These are phyloP conservation scores for Catotricha subobsoleta DNA, from an alignment of 2,888 invertebrate species.

Conservation along the genomic window DNA sequence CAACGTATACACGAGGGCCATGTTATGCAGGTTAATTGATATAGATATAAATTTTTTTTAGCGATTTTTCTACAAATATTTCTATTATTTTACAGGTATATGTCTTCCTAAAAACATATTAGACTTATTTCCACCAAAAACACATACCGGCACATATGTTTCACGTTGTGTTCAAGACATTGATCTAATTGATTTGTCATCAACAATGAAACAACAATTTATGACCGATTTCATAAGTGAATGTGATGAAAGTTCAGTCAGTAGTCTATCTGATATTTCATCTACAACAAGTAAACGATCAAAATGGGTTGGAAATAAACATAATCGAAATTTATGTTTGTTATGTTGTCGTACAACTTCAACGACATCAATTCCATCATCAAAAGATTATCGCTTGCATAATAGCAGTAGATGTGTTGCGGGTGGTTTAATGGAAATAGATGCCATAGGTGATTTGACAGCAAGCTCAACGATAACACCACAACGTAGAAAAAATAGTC, in stretches of 20 bases:
- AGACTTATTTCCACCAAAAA: conserved; percentile 25
- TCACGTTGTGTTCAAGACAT: conserved; percentile 27
- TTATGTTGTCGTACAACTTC: conserved; percentile 23
- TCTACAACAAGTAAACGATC: conserved; percentile 23
- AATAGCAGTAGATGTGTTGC: conserved; percentile 7
- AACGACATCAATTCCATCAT: not conserved
- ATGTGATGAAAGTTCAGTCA: conserved; percentile 27
- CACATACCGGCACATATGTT: conserved; percentile 25
- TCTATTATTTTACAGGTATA: conserved; percentile 20
- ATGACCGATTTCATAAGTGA: conserved; percentile 26
- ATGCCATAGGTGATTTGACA: conserved; percentile 13
- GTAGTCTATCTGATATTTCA: conserved; percentile 30
- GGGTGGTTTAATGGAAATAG: conserved; percentile 14
- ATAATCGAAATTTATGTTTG: conserved; percentile 24
- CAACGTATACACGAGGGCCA: conserved; percentile 24
- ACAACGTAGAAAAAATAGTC: not conserved
- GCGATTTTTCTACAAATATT: not conserved
- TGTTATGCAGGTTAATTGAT: conserved; percentile 23
- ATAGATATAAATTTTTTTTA: not conserved
- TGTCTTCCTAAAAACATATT: conserved; percentile 29
- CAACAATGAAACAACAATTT: conserved; percentile 21
- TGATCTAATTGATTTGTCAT: conserved; percentile 20
- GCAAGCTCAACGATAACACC: not conserved
- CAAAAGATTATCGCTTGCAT: conserved; percentile 15
- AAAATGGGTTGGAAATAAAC: conserved; percentile 23